Percentiles rank a stretch among this genome's conserved stretches.
These are phyloP conservation scores for Philopedon plagiatum DNA, from an alignment of 2,888 invertebrate genomes.

Conservation along the genomic window DNA sequence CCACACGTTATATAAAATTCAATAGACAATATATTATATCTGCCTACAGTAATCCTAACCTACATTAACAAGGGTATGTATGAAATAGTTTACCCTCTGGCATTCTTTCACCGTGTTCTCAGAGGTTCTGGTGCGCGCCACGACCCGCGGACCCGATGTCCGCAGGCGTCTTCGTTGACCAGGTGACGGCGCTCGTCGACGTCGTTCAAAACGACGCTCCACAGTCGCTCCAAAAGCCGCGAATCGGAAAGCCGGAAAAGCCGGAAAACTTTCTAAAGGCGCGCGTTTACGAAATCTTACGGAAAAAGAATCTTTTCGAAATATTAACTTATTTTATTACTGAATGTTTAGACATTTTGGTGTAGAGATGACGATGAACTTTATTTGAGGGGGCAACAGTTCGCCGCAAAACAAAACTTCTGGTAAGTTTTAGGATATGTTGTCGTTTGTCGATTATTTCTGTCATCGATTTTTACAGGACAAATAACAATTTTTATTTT, in stretches of 20 bases:
- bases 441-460: slow-evolving; percentile 7
- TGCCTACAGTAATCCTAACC: not conserved
- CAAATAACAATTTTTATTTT: not conserved
- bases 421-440: slow-evolving; percentile 7
- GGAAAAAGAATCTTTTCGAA: slow-evolving; percentile 3
- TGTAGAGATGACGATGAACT: not conserved
- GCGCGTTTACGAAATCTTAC: slow-evolving; percentile 10
- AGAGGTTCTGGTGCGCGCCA: not conserved
- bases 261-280: not conserved
- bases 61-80: not conserved
- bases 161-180: slow-evolving; percentile 46
- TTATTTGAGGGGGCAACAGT: not conserved
- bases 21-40: too few species aligned
- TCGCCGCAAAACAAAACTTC: not conserved
- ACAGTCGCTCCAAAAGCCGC: slow-evolving; percentile 34
- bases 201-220: slow-evolving; percentile 30
- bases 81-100: not conserved
- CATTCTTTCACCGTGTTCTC: not conserved
- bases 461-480: not conserved
- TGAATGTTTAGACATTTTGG: not conserved
- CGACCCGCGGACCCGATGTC: not conserved
- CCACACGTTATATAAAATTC: too few species aligned
- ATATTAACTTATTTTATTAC: not conserved
- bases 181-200: slow-evolving; percentile 31
- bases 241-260: slow-evolving; percentile 24